Conservation (phyloP, 2,113 vertebrate species). For the Recurvirostra avosetta region DNA sequence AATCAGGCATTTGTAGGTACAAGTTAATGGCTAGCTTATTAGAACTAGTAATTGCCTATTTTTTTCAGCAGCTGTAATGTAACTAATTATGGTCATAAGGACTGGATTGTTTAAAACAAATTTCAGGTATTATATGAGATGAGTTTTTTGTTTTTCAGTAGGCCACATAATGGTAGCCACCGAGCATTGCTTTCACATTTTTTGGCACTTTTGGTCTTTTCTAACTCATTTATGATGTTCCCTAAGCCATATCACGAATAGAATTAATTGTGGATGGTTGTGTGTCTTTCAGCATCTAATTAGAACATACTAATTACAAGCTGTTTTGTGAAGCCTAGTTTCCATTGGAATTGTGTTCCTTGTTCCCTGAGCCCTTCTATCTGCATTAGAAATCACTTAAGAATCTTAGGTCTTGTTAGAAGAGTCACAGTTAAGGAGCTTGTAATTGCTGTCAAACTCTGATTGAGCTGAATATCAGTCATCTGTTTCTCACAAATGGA, state of each 20-base stretch:
- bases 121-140: neutral
- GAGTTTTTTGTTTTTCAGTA: neutral
- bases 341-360: neutral
- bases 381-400: neutral
- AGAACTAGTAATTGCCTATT: neutral
- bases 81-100: neutral
- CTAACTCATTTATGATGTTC: neutral
- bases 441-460: neutral
- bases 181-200: neutral
- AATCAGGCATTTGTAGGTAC: neutral
- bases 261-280: conserved; percentile 9
- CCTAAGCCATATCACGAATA: neutral
- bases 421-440: neutral
- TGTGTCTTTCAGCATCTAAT: neutral
- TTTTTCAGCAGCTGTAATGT: neutral
- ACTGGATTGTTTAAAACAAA: neutral
- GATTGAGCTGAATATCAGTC: neutral
- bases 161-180: neutral
- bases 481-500: neutral
- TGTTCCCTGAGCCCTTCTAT: neutral
- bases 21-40: neutral
- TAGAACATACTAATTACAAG: conserved; percentile 22
- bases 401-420: neutral
- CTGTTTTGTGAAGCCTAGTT: conserved; percentile 11
- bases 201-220: neutral